These are phyloP conservation scores for Thalassarche chlororhynchos DNA, from an alignment of 2,113 vertebrate genomes.

Conservation along the genomic window DNA sequence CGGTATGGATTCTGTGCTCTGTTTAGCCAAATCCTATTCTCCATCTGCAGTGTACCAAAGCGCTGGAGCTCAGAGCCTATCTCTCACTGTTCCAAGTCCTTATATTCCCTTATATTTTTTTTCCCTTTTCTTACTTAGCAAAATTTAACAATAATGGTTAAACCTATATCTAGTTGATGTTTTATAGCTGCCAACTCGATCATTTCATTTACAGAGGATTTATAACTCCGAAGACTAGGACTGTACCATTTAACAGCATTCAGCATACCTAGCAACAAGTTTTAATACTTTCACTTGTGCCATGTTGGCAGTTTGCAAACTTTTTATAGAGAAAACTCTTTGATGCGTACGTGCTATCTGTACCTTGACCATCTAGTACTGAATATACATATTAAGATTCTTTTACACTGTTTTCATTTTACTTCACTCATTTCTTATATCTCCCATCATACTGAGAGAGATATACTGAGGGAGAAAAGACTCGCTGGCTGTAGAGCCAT, in stretches of 20 bases:
- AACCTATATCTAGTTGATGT: not conserved
- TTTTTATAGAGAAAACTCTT: not conserved
- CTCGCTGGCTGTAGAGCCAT: not conserved
- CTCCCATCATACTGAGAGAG: not conserved
- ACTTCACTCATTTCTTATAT: not conserved
- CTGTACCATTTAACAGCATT: not conserved
- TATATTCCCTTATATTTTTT: not conserved
- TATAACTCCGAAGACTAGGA: not conserved
- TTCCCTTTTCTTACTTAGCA: not conserved
- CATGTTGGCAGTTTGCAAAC: not conserved
- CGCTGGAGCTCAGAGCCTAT: not conserved
- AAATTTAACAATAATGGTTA: not conserved
- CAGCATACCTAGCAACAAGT: not conserved
- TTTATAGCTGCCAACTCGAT: not conserved
- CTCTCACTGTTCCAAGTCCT: not conserved
- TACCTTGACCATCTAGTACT: not conserved
- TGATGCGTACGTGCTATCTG: not conserved
- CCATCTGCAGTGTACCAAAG: not conserved
- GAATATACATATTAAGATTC: not conserved
- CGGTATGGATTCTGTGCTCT: accelerated
- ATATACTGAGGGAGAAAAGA: not conserved
- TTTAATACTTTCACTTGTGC: not conserved
- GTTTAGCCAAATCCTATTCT: not conserved
- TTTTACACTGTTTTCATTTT: not conserved
- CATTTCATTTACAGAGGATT: not conserved